Evolutionary conservation across 2,113 vertebrate species (phyloP), one percentile per base, ranked within the genome.

Genomic region (Hippocampus zosterae): DNA sequence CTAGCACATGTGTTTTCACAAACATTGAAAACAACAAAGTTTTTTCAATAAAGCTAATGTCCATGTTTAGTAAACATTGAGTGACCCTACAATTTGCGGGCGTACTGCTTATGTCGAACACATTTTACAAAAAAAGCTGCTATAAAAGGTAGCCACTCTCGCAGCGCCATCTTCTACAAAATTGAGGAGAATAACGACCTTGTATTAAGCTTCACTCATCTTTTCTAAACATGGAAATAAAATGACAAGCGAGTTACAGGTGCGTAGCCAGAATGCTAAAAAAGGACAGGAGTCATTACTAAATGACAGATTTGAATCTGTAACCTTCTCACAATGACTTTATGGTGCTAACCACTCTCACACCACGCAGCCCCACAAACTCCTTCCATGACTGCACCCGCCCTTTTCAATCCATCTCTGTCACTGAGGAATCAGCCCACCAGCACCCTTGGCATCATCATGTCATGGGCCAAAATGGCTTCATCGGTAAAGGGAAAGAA

Each of bases 331-430:
- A 0, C 50, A 0, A 21, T 21, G 50, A 52, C 6, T 52, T 7
- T 7, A 7, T 8, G 5, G 16, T 2, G 50, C 19, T 52, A 59
- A 27, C 12, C 56, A 16, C 13, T 13, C 56, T 29, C 29, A 13
- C 57, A 59, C 27, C 25, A 2, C 5, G 15, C 27, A 29, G 57
- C 27, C 57, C 15, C 27, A 27, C 57, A 65, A 80, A 81, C 0
- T 81, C 83, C 77, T 75, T 74, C 76, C 69, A 80, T 84, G 77
- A 85, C 84, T 69, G 76, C 76, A 80, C 71, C 75, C 76, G 62
- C 75, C 33, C 77, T 65, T 69, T 62, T 40, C 75, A 78, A 79
- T 82, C 76, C 69, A 68, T 76, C 77, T 87, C 78, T 37, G 69
- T 81, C 78, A 69, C 37, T 33, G 42, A 69, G 61, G 78, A 71